A percentile compares a stretch with the other conserved stretches of the same genome.
Evolutionary conservation across 23 tunicate species (phyloP).

Genomic region (Clavelina lepadiformis): DNA sequence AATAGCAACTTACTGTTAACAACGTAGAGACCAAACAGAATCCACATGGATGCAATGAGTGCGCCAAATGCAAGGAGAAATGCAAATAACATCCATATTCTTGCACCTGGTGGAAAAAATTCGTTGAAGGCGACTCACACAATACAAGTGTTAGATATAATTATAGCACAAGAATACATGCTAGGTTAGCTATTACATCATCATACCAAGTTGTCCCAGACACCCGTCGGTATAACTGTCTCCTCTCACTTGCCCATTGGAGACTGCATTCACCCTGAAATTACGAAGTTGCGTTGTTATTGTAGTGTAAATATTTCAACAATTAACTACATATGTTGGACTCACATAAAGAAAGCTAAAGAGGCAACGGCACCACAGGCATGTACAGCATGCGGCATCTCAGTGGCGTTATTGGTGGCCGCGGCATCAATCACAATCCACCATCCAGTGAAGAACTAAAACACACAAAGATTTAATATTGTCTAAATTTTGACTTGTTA

Average conservation of each 20-base stretch:
- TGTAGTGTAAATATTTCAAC: not conserved
- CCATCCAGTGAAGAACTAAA: conserved; percentile 94
- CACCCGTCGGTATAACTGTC: conserved; percentile 86
- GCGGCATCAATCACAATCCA: conserved; percentile 99
- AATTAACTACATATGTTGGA: not conserved
- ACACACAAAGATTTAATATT: too few relatives aligned
- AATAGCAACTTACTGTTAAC: conserved; percentile 63
- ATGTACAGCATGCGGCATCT: conserved; percentile 91
- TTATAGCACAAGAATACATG: too few relatives aligned
- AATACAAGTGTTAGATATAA: not conserved
- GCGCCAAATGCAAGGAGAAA: conserved; percentile 90
- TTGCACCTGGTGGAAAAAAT: conserved; percentile 66
- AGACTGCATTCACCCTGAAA: conserved; percentile 87
- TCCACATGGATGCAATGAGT: conserved; percentile 94
- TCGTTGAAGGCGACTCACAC: not conserved
- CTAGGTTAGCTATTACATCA: too few relatives aligned
- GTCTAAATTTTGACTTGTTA: too few relatives aligned
- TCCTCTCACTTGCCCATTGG: conserved; percentile 89
- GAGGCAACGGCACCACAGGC: conserved; percentile 96
- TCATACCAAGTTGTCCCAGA: conserved; percentile 72
- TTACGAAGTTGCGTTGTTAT: too few relatives aligned
- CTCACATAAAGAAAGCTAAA: conserved; percentile 91
- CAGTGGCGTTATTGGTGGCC: conserved; percentile 16
- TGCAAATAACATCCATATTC: conserved; percentile 93
- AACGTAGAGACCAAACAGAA: conserved; percentile 92